phyloP scores from a whole-genome alignment of 1,140 invertebrate species.

The Aricia agestis region DNA sequence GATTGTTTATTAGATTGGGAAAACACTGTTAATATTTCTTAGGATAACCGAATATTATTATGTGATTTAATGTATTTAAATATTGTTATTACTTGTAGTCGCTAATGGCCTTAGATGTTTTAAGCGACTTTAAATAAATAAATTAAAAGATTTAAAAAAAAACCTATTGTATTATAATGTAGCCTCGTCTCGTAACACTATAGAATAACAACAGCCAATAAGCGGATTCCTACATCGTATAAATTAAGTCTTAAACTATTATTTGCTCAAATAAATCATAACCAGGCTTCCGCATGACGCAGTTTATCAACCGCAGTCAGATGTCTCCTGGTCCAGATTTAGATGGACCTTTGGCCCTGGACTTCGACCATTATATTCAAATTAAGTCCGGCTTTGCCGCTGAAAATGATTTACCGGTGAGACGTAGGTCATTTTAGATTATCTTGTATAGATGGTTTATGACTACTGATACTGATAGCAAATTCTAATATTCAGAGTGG shows the following conservation, averaged over 20 bases:
- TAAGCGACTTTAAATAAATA: too few relatives aligned
- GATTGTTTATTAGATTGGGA: too few relatives aligned
- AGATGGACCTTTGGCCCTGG: conserved; percentile 29
- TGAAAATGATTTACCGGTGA: conserved; percentile 41
- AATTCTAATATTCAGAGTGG: too few relatives aligned
- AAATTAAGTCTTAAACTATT: conserved; percentile 26
- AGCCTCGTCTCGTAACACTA: too few relatives aligned
- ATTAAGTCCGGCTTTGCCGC: conserved; percentile 36
- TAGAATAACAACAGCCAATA: neutral
- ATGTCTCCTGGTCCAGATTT: conserved; percentile 28
- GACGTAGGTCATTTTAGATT: conserved; percentile 33
- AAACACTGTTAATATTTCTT: too few relatives aligned
- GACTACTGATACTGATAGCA: too few relatives aligned
- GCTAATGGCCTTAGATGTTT: too few relatives aligned
- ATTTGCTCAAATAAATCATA: conserved; percentile 40
- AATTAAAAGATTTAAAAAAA: too few relatives aligned
- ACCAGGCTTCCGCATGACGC: conserved; percentile 33
- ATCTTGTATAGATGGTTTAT: neutral
- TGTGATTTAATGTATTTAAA: too few relatives aligned
- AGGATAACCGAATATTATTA: too few relatives aligned
- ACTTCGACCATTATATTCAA: conserved; percentile 38
- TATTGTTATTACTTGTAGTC: too few relatives aligned
- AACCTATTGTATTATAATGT: too few relatives aligned
- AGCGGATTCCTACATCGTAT: conserved; percentile 17
- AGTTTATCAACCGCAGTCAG: conserved; percentile 38